Base-by-base conservation (phyloP, 1,140 invertebrate genomes). In the Trachelipus rathkii region DNA sequence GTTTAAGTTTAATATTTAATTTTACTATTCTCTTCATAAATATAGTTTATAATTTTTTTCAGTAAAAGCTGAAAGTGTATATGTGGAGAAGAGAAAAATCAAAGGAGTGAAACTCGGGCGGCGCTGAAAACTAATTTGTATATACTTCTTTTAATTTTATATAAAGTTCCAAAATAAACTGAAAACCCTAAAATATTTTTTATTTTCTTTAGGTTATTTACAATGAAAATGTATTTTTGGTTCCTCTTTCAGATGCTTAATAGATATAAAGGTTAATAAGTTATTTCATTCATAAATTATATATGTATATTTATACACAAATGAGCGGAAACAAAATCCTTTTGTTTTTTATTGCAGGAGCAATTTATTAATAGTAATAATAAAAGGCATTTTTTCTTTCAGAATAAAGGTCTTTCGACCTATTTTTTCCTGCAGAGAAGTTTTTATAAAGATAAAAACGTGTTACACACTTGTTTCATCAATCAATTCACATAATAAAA, bases 221-320 rank as follows among this genome's bases (percentile, higher is more conserved):
- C n/a, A 33, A 60, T 15, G 50, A 15, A 50, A 15, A 60, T 60
- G 19, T 19, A 60, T 60, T 60, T 60, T 15, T 15, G 8, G 4
- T 60, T 60, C 8, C 11, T 60, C 1, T 60, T 60, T 60, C 4
- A 0, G 8, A 60, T 60, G 19, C 50, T 60, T 60, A 15, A 19
- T 60, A 15, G 2, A 8, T 60, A 19, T 50, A 60, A 60, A 60
- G 50, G 11, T 60, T 60, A 60, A 60, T 60, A 60, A 60, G 19
- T 15, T 60, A 15, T 60, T 60, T 8, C 50, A 60, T 2, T 60
- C 19, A 15, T 60, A 60, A 13, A 15, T 60, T 19, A 13, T 60
- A 19, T 60, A 60, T 60, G 50, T 60, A 60, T 60, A 15, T 13
- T 60, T 60, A 60, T 60, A 60, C 50, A 60, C 50, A 60, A 60